These are phyloP conservation scores for Magallana gigas DNA, from an alignment of 1,140 invertebrate genomes.

Conservation along the genomic window DNA sequence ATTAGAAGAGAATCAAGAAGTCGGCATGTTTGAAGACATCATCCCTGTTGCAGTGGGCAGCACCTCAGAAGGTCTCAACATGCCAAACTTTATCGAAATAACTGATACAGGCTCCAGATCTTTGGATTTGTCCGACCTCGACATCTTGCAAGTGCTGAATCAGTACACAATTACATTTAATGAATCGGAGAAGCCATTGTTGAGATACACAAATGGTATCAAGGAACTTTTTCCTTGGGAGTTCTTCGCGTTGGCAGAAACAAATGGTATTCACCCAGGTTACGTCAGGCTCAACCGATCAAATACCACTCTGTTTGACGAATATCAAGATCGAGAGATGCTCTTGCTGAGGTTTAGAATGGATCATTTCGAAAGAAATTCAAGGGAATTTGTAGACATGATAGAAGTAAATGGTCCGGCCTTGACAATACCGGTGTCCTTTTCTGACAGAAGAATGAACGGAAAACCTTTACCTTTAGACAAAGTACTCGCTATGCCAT, in stretches of 20 bases:
- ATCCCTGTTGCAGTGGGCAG: slow-evolving; percentile 26
- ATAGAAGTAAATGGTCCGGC: slow-evolving; percentile 16
- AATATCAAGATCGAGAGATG: slow-evolving; percentile 27
- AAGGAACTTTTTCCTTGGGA: slow-evolving; percentile 7
- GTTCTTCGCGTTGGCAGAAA: slow-evolving; percentile 36
- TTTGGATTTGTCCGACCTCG: slow-evolving; percentile 16
- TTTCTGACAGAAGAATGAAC: neutral
- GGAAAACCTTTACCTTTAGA: slow-evolving; percentile 31
- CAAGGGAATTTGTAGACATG: neutral
- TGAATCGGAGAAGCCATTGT: neutral
- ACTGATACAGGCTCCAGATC: neutral
- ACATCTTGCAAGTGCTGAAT: slow-evolving; percentile 18
- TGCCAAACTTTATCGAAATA: neutral
- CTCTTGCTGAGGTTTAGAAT: neutral
- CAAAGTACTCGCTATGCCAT: slow-evolving; percentile 33
- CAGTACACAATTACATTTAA: neutral
- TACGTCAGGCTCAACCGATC: slow-evolving; percentile 33
- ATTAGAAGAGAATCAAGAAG: slow-evolving; percentile 1
- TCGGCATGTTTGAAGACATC: neutral
- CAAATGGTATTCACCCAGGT: slow-evolving; percentile 17
- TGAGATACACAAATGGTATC: neutral
- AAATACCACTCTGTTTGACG: neutral
- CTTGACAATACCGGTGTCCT: neutral
- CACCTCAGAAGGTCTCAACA: slow-evolving; percentile 26
- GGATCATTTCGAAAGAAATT: neutral